Evolutionary conservation across 2,797 vertebrate genomes (phyloP).

Genomic region (Xenopus petersii): DNA sequence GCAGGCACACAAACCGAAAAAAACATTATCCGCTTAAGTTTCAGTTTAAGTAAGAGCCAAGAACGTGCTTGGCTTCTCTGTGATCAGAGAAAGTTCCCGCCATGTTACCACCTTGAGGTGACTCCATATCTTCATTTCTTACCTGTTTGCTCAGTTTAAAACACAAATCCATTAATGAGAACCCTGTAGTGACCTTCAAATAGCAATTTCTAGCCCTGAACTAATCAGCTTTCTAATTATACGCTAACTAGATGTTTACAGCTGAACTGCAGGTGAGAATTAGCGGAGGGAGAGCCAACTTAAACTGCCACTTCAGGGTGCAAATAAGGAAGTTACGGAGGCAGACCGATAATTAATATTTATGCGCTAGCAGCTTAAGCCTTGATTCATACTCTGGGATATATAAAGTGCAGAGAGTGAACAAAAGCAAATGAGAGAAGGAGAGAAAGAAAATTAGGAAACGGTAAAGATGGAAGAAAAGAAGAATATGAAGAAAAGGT

Average conservation of each 20-base stretch:
- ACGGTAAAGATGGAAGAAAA: too few species aligned
- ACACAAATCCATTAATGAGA: conserved; percentile 32
- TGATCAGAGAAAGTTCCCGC: neutral
- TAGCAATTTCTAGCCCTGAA: conserved; percentile 42
- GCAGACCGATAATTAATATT: conserved; percentile 40
- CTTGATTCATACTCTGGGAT: neutral
- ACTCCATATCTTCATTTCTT: neutral
- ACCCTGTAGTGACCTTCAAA: conserved; percentile 41
- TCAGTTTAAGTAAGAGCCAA: too few species aligned
- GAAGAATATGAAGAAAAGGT: too few species aligned
- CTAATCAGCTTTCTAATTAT: conserved; percentile 43
- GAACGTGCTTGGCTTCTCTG: neutral
- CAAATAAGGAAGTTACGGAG: conserved; percentile 10
- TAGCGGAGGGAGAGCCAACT: conserved; percentile 20
- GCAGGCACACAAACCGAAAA: too few species aligned
- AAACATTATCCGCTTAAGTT: too few species aligned
- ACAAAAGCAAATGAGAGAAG: too few species aligned
- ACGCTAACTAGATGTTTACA: conserved; percentile 41
- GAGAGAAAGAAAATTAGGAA: neutral
- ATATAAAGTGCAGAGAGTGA: neutral
- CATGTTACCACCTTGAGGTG: neutral
- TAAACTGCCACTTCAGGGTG: conserved; percentile 28
- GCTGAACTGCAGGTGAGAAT: conserved; percentile 34
- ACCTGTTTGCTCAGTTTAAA: conserved; percentile 9
- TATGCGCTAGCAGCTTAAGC: conserved; percentile 15